phyloP scores from a whole-genome alignment of 2,797 vertebrate species.

The Momotus momota region DNA sequence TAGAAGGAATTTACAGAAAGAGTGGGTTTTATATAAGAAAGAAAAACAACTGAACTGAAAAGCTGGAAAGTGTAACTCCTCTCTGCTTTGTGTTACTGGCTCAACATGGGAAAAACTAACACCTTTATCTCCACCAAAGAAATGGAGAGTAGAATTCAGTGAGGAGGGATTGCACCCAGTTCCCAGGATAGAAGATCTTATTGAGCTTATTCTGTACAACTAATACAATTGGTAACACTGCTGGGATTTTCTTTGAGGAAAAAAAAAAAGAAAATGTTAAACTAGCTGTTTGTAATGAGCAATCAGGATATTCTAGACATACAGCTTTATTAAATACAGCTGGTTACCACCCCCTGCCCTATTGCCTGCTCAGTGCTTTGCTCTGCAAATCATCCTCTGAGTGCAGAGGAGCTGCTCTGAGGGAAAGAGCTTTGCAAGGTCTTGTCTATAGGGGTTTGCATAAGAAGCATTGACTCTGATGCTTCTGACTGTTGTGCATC shows the following conservation, averaged over 20 bases:
- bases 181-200: neutral
- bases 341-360: neutral
- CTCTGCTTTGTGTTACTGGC: neutral
- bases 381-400: neutral
- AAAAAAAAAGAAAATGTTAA: neutral
- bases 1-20: neutral
- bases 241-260: neutral
- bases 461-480: rapidly evolving
- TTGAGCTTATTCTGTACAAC: neutral
- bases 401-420: neutral
- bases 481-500: neutral
- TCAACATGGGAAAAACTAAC: neutral
- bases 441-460: neutral
- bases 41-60: neutral
- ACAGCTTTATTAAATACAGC: neutral
- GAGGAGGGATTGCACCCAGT: neutral
- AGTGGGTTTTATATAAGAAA: neutral
- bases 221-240: neutral
- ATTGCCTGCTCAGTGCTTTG: neutral
- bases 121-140: neutral
- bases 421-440: neutral
- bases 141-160: neutral
- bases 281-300: neutral
- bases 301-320: neutral
- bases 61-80: neutral